These are phyloP conservation scores for Melanerpes aurifrons DNA, from an alignment of 2,113 vertebrate species.

Conservation along the genomic window DNA sequence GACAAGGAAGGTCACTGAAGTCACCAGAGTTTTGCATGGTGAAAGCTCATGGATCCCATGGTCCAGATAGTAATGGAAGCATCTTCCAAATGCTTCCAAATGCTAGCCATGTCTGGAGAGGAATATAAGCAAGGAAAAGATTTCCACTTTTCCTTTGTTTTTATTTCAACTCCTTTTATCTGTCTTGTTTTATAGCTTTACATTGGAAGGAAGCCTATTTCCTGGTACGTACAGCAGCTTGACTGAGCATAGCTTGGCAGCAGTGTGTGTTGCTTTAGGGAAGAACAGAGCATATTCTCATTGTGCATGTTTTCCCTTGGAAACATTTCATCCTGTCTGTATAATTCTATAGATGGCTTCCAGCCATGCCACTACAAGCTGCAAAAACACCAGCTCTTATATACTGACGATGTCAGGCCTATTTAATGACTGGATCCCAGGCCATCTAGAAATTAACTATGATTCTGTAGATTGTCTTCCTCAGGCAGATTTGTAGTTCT, in stretches of 20 bases:
- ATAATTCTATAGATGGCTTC: conserved; percentile 61
- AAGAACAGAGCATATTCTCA: conserved; percentile 65
- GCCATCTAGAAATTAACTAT: neutral
- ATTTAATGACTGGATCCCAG: conserved; percentile 2
- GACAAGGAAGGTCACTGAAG: neutral
- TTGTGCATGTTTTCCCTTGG: conserved; percentile 69
- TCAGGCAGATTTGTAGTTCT: neutral
- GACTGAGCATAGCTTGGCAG: conserved; percentile 65
- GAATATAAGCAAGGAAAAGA: neutral
- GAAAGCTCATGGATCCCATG: neutral
- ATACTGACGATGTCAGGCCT: neutral
- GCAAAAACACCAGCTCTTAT: conserved; percentile 50
- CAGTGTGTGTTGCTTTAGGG: conserved; percentile 64
- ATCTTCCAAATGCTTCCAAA: conserved; percentile 39
- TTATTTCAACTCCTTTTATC: conserved; percentile 60
- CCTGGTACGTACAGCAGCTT: conserved; percentile 64
- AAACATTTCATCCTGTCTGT: conserved; percentile 63
- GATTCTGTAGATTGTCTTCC: neutral
- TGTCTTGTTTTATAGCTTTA: conserved; percentile 66
- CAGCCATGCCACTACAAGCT: conserved; percentile 65
- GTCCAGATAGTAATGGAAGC: neutral
- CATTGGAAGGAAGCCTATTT: conserved; percentile 58
- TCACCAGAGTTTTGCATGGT: neutral
- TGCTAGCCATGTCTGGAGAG: neutral
- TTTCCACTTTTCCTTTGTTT: conserved; percentile 61